These are phyloP conservation scores for Lysandra coridon DNA, from an alignment of 2,888 invertebrate genomes.

Conservation along the genomic window DNA sequence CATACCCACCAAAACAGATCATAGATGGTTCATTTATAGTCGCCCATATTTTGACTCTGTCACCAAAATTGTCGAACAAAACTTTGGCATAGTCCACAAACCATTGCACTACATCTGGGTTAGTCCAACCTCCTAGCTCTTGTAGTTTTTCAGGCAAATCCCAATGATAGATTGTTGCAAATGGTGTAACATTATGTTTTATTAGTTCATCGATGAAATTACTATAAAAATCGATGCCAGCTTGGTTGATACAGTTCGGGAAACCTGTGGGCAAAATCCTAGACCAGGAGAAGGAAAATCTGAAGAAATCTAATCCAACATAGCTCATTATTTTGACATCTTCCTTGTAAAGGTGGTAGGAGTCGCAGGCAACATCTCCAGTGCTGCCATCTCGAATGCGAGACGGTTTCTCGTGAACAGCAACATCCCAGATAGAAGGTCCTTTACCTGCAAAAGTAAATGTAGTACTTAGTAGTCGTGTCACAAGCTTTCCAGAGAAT, in stretches of 20 bases:
- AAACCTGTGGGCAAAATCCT: conserved; percentile 82
- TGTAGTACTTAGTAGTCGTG: neutral
- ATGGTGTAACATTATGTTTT: conserved; percentile 69
- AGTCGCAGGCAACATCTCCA: conserved; percentile 81
- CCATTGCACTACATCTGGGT: conserved; percentile 66
- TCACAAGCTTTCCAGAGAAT: too few species aligned
- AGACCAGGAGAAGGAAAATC: conserved; percentile 83
- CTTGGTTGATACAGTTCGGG: conserved; percentile 75
- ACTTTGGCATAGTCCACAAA: conserved; percentile 73
- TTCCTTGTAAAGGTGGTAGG: conserved; percentile 81
- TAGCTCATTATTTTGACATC: conserved; percentile 70
- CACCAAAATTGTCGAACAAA: conserved; percentile 72
- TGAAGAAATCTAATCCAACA: conserved; percentile 73
- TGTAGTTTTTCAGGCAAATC: conserved; percentile 77
- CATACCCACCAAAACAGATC: conserved; percentile 62
- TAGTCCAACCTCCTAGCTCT: conserved; percentile 79
- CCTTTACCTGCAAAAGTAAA: conserved; percentile 72
- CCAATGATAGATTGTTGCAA: conserved; percentile 80
- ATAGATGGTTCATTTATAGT: conserved; percentile 85
- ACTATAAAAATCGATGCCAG: conserved; percentile 84
- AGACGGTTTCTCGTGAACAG: conserved; percentile 50
- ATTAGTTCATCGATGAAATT: conserved; percentile 80
- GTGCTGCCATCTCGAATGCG: conserved; percentile 52
- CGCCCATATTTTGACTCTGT: conserved; percentile 83
- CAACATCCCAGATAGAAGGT: conserved; percentile 79